Evolutionary conservation across 2,888 invertebrate species (phyloP).

Genomic region (Mesoligia furuncula): DNA sequence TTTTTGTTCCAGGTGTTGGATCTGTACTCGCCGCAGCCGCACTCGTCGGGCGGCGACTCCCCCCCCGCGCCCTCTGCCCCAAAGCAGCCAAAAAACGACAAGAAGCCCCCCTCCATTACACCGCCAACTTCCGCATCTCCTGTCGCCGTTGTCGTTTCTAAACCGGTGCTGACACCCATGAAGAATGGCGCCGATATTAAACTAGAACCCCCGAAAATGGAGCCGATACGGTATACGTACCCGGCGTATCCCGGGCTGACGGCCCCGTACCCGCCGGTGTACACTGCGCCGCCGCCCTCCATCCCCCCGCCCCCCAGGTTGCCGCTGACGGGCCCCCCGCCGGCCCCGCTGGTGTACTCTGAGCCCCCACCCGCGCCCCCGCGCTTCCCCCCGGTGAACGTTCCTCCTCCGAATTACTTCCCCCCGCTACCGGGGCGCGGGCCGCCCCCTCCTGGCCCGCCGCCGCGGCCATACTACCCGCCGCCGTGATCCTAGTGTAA

Average conservation of each 20-base stretch:
- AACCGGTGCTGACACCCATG: conserved; percentile 79
- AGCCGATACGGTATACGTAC: conserved; percentile 79
- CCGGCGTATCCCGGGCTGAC: conserved; percentile 81
- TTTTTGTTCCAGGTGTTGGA: conserved; percentile 92
- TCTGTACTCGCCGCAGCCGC: conserved; percentile 95
- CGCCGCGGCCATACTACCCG: conserved; percentile 84
- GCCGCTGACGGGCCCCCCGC: conserved; percentile 63
- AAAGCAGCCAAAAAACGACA: conserved; percentile 90
- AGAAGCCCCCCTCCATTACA: conserved; percentile 87
- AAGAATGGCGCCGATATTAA: conserved; percentile 84
- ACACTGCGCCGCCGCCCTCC: conserved; percentile 81
- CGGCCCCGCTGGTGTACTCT: conserved; percentile 80
- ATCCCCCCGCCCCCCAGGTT: conserved; percentile 81
- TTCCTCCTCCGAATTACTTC: conserved; percentile 85
- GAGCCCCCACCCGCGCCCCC: conserved; percentile 84
- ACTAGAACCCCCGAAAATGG: conserved; percentile 80
- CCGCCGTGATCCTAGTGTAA: conserved; percentile 80
- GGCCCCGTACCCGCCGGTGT: conserved; percentile 83
- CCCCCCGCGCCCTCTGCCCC: conserved; percentile 91
- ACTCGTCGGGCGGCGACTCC: conserved; percentile 91
- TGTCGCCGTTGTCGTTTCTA: conserved; percentile 78
- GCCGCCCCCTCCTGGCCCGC: conserved; percentile 78
- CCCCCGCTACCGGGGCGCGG: conserved; percentile 76
- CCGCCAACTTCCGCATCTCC: conserved; percentile 88
- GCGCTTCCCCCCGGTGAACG: conserved; percentile 79